Base-by-base conservation (phyloP, 2,888 invertebrate species). In the Trachelus stipa region DNA sequence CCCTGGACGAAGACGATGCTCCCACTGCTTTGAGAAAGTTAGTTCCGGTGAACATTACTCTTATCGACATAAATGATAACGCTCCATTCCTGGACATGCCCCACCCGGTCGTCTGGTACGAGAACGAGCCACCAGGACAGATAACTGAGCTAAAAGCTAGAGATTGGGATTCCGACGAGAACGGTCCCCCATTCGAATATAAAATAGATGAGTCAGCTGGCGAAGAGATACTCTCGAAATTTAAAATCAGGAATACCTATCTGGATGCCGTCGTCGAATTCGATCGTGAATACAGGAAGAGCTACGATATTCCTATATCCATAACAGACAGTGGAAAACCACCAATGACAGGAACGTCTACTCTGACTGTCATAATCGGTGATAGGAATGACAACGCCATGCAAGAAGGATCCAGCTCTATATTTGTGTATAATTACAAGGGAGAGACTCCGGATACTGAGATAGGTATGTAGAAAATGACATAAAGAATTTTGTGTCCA, bases 331-430 rank as follows among this genome's bases (percentile, higher is more conserved):
- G 95, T 79, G 98, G 98, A 0, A 92, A 92, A 0, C 96, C 96
- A 0, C 84, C 91, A 11, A 92, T 94, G 92, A 96, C 96, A 0
- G 97, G 96, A 4, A 96, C 96, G 0, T 97, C 97, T 82, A 96
- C 95, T 15, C 93, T 99, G 30, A 96, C 95, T 78, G 95, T 99
- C 23, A 96, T 98, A 69, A 98, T 99, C 82, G 98, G 98, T 4
- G 99, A 99, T 92, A 94, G 94, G 80, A 99, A 99, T 90, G 99
- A 99, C 90, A 98, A 98, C 90, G 93, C 94, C 2, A 99, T 99
- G 96, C 93, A 93, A 74, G 94, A 96, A 73, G 99, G 99, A 0
- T 94, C 94, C 40, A 98, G 98, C 89, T 94, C 95, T 81, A 98
- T 99, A 85, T 97, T 98, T 88, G 97, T 99, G 2, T 99, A 99